Base-by-base conservation (phyloP, 2,113 vertebrate genomes). In the Pipra filicauda region DNA sequence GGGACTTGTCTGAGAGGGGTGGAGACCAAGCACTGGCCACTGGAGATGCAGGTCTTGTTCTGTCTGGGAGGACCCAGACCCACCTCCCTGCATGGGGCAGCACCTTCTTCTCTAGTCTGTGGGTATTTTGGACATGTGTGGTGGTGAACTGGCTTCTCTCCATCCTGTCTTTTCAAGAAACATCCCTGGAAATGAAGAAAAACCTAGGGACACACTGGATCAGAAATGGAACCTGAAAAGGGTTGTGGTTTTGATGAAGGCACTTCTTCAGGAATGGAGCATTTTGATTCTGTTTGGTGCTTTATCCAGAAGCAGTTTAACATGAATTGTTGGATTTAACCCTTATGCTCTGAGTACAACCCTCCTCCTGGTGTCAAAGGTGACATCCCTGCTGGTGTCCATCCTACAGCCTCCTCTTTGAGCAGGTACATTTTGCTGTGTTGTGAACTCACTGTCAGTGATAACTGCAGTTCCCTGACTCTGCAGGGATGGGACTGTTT, bases 381-480 rank as follows among this genome's bases (percentile, higher is more conserved):
- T 0, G 0, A 43, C 71, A 22, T 19, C n/a, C 58, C 64, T 9
- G 3, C 7, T 3, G 2, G 20, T 41, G 71, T 24, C 69, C 72
- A 19, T 5, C 4, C 41, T 9, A 3, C 62, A 69, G 39, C 59
- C 67, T 73, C n/a, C 49, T 57, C 77, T 74, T 54, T 31, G 67
- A 55, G 86, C 33, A 8, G 67, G 15, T 6, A 3, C 7, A 2
- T 15, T 52, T 43, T 27, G 37, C 23, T 19, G 12, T 18, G 76
- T 1, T 64, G 64, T 46, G 57, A 78, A 7, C 49, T 58, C 31
- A 12, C 41, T 1, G 41, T 37, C 41, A 7, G 31, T 5, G 49
- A 24, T 20, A 62, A 22, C 89, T 64, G 52, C 57, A 41, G 77
- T 3, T 75, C 49, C n/a, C 65, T 15, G 57, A 12, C 70, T 59